Conservation (phyloP, 2,888 invertebrate species). For the Esperia sulphurella region DNA sequence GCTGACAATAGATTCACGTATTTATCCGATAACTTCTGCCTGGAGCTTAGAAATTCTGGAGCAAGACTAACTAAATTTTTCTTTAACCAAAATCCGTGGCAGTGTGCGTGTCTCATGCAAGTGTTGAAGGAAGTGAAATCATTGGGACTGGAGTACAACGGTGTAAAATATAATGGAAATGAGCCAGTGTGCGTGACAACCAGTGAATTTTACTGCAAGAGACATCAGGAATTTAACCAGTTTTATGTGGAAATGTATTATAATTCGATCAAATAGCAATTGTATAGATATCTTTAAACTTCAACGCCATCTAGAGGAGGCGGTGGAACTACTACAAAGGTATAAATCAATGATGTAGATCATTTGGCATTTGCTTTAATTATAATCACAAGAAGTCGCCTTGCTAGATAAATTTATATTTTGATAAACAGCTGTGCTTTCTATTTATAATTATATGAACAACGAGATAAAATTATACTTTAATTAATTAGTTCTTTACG, state of each 20-base stretch:
- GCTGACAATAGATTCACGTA: constrained; percentile 54
- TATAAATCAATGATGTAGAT: too few species aligned
- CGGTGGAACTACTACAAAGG: too few species aligned
- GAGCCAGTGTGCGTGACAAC: constrained; percentile 52
- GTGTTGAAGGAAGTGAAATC: constrained; percentile 50
- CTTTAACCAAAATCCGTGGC: constrained; percentile 67
- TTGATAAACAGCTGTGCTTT: too few species aligned
- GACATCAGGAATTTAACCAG: constrained; percentile 41
- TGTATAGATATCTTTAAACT: too few species aligned
- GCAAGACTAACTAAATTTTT: constrained; percentile 46
- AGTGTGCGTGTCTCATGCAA: constrained; percentile 56
- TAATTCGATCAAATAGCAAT: constrained; percentile 7
- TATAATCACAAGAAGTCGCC: too few species aligned
- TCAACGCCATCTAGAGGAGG: too few species aligned
- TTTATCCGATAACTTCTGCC: constrained; percentile 54
- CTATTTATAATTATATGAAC: too few species aligned
- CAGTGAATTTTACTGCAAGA: constrained; percentile 42
- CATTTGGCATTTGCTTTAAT: too few species aligned
- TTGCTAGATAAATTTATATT: too few species aligned
- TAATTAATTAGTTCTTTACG: too few species aligned
- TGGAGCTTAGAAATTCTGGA: constrained; percentile 53
- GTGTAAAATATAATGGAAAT: constrained; percentile 40
- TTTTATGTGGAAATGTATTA: constrained; percentile 41
- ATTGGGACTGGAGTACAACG: constrained; percentile 44
- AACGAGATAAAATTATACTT: too few species aligned